Percentiles rank a stretch among this genome's conserved stretches.
Evolutionary conservation across 2,888 invertebrate species (phyloP).

Genomic region (Tinea semifulvella): DNA sequence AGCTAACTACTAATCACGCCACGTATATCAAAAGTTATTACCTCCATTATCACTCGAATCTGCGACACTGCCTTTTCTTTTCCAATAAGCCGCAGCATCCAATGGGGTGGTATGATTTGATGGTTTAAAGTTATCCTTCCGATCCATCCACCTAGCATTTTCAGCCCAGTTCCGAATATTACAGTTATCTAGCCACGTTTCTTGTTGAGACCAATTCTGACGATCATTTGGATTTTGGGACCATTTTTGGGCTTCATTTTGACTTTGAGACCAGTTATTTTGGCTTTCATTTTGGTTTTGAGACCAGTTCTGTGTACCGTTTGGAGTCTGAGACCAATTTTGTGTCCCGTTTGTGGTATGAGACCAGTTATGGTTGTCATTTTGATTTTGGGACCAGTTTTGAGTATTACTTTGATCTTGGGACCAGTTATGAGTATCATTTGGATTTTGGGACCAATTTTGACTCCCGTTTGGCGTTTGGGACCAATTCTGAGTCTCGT

Average conservation of each 20-base stretch:
- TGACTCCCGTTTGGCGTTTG: constrained; percentile 14
- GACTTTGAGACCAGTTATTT: too few species aligned
- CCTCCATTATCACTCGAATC: constrained; percentile 63
- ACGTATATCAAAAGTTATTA: constrained; percentile 22
- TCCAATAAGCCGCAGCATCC: constrained; percentile 51
- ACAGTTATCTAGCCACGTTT: constrained; percentile 45
- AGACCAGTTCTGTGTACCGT: too few species aligned
- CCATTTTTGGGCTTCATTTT: too few species aligned
- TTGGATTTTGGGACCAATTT: constrained; percentile 19
- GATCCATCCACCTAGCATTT: constrained; percentile 38
- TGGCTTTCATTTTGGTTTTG: too few species aligned
- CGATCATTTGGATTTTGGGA: too few species aligned
- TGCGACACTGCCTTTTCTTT: constrained; percentile 51
- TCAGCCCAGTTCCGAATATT: constrained; percentile 50
- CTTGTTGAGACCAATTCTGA: constrained; percentile 29
- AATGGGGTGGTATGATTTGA: too few species aligned
- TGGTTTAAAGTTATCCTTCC: too few species aligned
- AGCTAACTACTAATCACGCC: too few species aligned
- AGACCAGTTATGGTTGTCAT: too few species aligned
- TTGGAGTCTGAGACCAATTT: too few species aligned
- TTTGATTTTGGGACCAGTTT: constrained; percentile 13
- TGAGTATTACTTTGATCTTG: constrained; percentile 39
- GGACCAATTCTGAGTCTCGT: too few species aligned
- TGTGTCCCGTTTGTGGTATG: too few species aligned
- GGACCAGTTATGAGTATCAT: constrained; percentile 17